Evolutionary conservation across 2,888 invertebrate genomes (phyloP), one percentile per base, ranked within the genome.

Genomic region (Harpalus rubripes): DNA sequence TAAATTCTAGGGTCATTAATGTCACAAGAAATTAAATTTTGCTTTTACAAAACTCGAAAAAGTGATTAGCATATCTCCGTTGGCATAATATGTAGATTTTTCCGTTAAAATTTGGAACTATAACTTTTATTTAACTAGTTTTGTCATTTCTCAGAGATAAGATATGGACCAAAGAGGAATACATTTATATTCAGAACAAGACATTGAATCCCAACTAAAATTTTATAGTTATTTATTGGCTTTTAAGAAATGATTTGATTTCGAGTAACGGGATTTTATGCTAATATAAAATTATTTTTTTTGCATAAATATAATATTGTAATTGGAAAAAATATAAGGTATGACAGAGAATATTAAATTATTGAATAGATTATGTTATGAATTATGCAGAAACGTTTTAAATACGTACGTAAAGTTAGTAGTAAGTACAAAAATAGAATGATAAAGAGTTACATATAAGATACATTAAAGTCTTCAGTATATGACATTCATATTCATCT

Each of bases 151-250:
- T 26, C 16, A 68, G 68, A 32, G 68, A 68, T 68, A 68, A 68
- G 68, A 68, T 68, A 39, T 39, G n/a, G 39, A 39, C 68, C 26
- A 63, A 63, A 63, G 10, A 61, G 26, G 61, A 65, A 68, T 39
- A 39, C 39, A 68, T 68, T 68, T 68, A 68, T 68, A 68, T 39
- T 68, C 68, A 7, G 39, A 68, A 68, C 68, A 68, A 32, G 68
- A 68, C 15, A 41, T 68, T 32, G 68, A 68, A 39, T 68, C 26
- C 15, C 39, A 32, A 68, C n/a, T 68, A 68, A 68, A 68, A 68
- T 68, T 68, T 68, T 68, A 32, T 68, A 39, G 68, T 68, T 68
- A 39, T 68, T 68, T 68, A 68, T 68, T 68, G 39, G 26, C 68
- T 39, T 32, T 68, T 68, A 68, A 15, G 39, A 68, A 39, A 63